Evolutionary conservation across 2,113 vertebrate species (phyloP), one percentile per base, ranked within the genome.

Genomic region (Ascaphus truei): DNA sequence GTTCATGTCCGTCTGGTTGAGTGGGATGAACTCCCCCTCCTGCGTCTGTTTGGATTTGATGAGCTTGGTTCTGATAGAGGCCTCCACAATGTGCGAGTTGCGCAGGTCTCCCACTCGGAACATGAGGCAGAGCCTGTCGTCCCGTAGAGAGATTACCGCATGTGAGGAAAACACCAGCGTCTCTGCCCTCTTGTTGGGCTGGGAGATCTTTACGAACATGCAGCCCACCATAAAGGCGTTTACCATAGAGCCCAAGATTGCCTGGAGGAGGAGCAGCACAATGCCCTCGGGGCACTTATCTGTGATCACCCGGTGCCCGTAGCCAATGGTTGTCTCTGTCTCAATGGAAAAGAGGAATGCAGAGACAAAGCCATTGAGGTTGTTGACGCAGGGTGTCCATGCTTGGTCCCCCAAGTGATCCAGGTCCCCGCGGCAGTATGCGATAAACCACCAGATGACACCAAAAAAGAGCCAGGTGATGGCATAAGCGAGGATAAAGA

Each of bases 301-400:
- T 0, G 96, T 98, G 86, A 98, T 98, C 82, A 98, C 96, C 0
- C 96, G 88, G 86, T 97, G 88, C 13, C 96, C 96, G 10, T 98
- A 98, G 64, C 96, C 96, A 2, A 98, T 98, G 77, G 96, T 97
- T 56, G 96, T 98, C 84, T 98, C 95, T 0, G 96, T 98, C 87
- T 97, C 95, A 56, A 98, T 98, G 87, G 96, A 98, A 84, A 98
- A 98, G 48, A 98, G 94, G 85, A 98, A 98, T 34, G 95, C 96
- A 0, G 96, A 95, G 80, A 97, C 93, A 74, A 98, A 98, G 68
- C 94, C 90, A 7, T 98, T 98, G 75, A 98, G 93, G 69, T 98
- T 98, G 86, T 96, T 94, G 79, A 98, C 96, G 7, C 96, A 98
- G 0, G 96, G 96, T 0, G 95, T 98, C 96, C 96, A 98, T 0